Evolutionary conservation across 2,113 vertebrate genomes (phyloP).

Genomic region (Bubo blakistoni): DNA sequence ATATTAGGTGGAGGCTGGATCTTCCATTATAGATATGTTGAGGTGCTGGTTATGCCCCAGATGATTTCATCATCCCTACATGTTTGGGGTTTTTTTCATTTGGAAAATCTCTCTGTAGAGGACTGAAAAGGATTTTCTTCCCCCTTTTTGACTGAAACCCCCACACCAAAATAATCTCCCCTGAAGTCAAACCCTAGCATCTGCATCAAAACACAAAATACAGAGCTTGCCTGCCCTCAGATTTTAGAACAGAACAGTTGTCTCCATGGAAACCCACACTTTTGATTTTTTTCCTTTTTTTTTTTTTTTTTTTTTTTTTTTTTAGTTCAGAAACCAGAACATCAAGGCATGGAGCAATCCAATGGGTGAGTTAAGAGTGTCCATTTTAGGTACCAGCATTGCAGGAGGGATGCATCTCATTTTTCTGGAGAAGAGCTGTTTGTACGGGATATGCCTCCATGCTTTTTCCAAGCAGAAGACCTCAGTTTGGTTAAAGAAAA

Average conservation of each 20-base stretch:
- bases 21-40: background rate
- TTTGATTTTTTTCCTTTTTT: background rate
- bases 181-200: background rate
- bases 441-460: accelerated
- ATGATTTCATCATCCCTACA: background rate
- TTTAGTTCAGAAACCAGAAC: background rate
- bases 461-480: background rate
- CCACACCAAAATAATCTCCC: background rate
- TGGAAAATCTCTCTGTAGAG: background rate
- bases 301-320: background rate
- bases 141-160: background rate
- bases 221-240: background rate
- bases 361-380: background rate
- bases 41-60: background rate
- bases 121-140: background rate
- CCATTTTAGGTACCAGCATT: accelerated
- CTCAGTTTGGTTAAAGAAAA: background rate
- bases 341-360: background rate
- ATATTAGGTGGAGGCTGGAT: background rate
- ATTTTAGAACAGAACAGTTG: constrained; percentile 33
- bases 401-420: background rate
- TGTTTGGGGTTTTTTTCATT: background rate
- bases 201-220: constrained; percentile 10
- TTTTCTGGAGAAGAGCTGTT: background rate
- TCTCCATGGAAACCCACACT: constrained; percentile 59